These are phyloP conservation scores for Axinella damicornis DNA, from an alignment of 37 sponge, comb jelly and placozoan genomes.

Conservation along the genomic window DNA sequence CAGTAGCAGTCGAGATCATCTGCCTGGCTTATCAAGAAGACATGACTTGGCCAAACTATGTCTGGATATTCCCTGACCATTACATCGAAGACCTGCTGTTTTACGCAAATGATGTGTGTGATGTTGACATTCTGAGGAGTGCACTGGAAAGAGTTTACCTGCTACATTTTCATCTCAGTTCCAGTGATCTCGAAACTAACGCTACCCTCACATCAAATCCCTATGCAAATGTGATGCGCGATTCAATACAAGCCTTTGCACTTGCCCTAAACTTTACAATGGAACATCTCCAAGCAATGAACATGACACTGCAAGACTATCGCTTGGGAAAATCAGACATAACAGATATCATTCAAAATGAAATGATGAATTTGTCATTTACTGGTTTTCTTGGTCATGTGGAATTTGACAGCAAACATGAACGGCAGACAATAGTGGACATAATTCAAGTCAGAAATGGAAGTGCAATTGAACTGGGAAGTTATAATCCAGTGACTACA, in stretches of 20 bases:
- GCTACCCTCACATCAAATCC: not conserved
- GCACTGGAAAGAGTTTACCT: no score
- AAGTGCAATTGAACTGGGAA: not conserved
- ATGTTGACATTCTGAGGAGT: not conserved
- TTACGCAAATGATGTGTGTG: no score
- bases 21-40: no score
- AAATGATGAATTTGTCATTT: not conserved
- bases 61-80: no score
- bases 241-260: constrained; percentile 26
- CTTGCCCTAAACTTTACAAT: not conserved
- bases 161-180: no score
- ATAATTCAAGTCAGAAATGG: not conserved
- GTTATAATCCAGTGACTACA: not conserved
- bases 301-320: no score
- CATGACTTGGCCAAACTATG: no score
- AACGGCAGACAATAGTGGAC: not conserved
- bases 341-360: not conserved
- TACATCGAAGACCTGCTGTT: no score
- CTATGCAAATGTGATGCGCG: constrained; percentile 10
- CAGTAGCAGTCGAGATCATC: no score
- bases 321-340: no score
- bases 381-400: not conserved
- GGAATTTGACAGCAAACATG: not conserved
- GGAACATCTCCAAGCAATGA: not conserved
- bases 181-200: no score